Base-by-base conservation (phyloP, 2,113 vertebrate species). In the Tricholaema leucomelas region DNA sequence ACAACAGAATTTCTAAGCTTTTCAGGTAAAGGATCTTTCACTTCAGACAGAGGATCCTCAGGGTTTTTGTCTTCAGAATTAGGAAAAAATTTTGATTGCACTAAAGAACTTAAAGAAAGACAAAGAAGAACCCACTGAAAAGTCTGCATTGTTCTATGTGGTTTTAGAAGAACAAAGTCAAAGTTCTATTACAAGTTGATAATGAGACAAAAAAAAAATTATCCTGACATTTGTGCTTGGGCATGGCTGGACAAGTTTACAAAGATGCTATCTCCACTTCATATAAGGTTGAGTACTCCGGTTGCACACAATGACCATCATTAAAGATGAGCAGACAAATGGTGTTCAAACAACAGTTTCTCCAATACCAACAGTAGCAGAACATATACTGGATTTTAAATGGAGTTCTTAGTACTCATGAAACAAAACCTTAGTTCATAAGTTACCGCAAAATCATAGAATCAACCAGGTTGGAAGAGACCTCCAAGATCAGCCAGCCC, bases 1-100 rank as follows among this genome's bases (percentile, higher is more conserved):
- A 99, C 99, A 96, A 99, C 99, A 80, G 99, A 99, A 96, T 98
- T 99, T 96, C 97, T 98, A 88, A 99, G 98, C 97, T 99, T 99
- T 89, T 99, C 99, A 27, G 99, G 99, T 66, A 99, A 97, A 80
- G 99, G 99, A 92, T 99, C 99, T 97, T 99, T 99, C 30, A 99
- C 99, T 96, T 99, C 99, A 89, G 98, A 98, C 46, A 99, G 95
- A 73, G 99, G 99, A 95, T 99, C 99, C 96, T 99, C 99, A 27
- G 99, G 99, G 96, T 99, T 99, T 96, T 99, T 99, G 94, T 99
- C 99, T 96, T 98, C 99, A 88, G 98, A 96, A 96, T 98, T 98
- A 87, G 98, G 98, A 93, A 99, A 98, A 96, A 99, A 97, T 96
- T 99, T 99, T 87, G 99, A 98, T 97, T 99, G 99, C 81, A 99